phyloP scores from a whole-genome alignment of 2,113 vertebrate species.

The Brachyhypopomus gauderio region DNA sequence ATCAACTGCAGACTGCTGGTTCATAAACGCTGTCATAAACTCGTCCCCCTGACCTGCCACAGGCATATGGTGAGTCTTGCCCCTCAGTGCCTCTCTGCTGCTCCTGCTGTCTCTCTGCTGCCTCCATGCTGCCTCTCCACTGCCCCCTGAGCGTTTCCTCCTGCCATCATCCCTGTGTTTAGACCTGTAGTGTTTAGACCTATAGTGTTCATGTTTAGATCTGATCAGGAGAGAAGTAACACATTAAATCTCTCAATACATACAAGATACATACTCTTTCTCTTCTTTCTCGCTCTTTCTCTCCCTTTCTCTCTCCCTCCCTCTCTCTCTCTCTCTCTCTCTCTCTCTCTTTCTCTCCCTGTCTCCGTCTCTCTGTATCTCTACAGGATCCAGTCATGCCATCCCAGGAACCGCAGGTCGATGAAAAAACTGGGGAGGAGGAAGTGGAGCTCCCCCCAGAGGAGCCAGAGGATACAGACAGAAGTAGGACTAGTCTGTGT shows the following conservation, averaged over 20 bases:
- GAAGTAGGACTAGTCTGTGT: conserved; percentile 76
- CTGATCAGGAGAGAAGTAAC: too few relatives aligned
- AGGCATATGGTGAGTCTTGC: conserved; percentile 93
- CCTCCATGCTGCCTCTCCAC: not conserved
- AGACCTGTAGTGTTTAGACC: too few relatives aligned
- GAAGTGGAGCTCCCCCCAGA: conserved; percentile 85
- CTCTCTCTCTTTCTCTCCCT: not conserved
- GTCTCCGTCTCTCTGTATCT: not conserved
- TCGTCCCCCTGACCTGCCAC: conserved; percentile 92
- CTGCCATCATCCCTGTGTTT: not conserved
- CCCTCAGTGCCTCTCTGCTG: not conserved
- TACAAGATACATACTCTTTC: not conserved
- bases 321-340: not conserved
- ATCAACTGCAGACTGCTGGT: conserved; percentile 97
- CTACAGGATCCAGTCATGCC: conserved; percentile 97
- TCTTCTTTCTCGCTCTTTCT: not conserved
- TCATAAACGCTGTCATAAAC: conserved; percentile 97
- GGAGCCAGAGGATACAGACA: conserved; percentile 83
- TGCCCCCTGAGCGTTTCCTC: too few relatives aligned
- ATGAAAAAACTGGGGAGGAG: conserved; percentile 76
- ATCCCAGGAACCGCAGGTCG: conserved; percentile 91
- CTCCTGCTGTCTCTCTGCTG: conserved; percentile 3
- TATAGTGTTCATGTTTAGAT: too few relatives aligned
- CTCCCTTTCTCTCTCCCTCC: not conserved
- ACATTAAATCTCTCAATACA: not conserved